These are phyloP conservation scores for Plusia festucae DNA, from an alignment of 2,888 invertebrate genomes.

Conservation along the genomic window DNA sequence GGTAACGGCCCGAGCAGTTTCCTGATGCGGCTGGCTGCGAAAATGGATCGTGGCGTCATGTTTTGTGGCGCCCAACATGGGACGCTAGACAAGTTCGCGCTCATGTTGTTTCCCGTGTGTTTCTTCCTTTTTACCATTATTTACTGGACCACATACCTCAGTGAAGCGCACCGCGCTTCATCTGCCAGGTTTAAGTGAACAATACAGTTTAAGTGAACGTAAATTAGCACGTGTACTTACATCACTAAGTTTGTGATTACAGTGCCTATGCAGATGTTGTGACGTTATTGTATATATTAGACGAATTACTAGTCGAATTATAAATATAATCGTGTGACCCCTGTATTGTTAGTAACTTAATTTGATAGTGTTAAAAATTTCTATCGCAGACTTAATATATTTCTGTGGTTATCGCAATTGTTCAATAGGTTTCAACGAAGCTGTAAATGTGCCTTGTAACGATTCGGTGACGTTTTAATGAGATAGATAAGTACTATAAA, in stretches of 20 bases:
- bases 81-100: constrained; percentile 89
- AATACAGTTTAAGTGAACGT: constrained; percentile 30
- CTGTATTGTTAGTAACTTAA: constrained; percentile 43
- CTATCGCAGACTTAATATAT: constrained; percentile 40
- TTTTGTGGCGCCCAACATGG: constrained; percentile 91
- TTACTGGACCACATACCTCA: constrained; percentile 91
- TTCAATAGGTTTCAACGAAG: constrained; percentile 35
- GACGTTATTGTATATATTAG: constrained; percentile 79
- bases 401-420: constrained; percentile 33
- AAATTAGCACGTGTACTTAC: constrained; percentile 32
- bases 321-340: constrained; percentile 59
- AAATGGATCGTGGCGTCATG: constrained; percentile 88
- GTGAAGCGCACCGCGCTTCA: constrained; percentile 84
- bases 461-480: constrained; percentile 30
- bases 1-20: constrained; percentile 71
- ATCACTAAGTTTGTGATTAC: constrained; percentile 55
- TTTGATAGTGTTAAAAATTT: constrained; percentile 42
- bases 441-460: constrained; percentile 62
- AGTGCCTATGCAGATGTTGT: constrained; percentile 70
- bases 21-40: constrained; percentile 75
- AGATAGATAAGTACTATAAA: constrained; percentile 42
- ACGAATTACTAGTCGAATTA: constrained; percentile 80
- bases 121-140: constrained; percentile 89
- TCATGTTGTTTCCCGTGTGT: constrained; percentile 90
- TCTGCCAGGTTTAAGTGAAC: constrained; percentile 64